Conservation (phyloP, 2,113 vertebrate genomes). For the Nesoenas mayeri region DNA sequence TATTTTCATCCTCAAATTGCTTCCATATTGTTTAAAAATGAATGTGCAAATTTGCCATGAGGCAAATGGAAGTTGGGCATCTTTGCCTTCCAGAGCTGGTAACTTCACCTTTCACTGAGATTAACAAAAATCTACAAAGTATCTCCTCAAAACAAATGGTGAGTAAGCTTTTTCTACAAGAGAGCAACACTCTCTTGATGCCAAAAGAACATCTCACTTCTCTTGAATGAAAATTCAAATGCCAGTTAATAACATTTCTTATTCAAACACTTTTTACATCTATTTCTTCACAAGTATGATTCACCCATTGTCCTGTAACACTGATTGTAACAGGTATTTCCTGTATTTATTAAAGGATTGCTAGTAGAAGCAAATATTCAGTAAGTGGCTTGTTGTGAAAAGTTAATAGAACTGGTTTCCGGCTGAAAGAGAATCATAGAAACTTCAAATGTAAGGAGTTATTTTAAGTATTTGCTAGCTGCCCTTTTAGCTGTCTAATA, state of each 20-base stretch:
- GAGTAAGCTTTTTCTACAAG: not conserved
- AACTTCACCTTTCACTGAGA: not conserved
- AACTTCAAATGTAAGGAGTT: not conserved
- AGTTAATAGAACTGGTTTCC: not conserved
- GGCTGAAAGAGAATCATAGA: not conserved
- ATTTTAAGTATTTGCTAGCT: not conserved
- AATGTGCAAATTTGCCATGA: not conserved
- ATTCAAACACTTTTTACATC: not conserved
- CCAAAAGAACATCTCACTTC: not conserved
- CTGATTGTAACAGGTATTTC: not conserved
- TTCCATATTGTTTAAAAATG: slow-evolving; percentile 10
- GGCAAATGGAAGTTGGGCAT: not conserved
- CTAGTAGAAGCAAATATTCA: not conserved
- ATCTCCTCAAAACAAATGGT: not conserved
- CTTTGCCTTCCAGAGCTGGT: not conserved
- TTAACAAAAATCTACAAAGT: not conserved
- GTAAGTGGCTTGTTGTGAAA: not conserved
- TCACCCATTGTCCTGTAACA: not conserved
- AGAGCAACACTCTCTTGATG: not conserved
- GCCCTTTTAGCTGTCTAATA: not conserved
- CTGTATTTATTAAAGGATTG: not conserved
- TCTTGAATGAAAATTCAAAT: not conserved
- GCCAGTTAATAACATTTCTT: not conserved
- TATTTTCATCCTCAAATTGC: not conserved
- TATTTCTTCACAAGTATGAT: not conserved